phyloP scores from a whole-genome alignment of 2,888 invertebrate genomes.

The Phorcus lineatus region DNA sequence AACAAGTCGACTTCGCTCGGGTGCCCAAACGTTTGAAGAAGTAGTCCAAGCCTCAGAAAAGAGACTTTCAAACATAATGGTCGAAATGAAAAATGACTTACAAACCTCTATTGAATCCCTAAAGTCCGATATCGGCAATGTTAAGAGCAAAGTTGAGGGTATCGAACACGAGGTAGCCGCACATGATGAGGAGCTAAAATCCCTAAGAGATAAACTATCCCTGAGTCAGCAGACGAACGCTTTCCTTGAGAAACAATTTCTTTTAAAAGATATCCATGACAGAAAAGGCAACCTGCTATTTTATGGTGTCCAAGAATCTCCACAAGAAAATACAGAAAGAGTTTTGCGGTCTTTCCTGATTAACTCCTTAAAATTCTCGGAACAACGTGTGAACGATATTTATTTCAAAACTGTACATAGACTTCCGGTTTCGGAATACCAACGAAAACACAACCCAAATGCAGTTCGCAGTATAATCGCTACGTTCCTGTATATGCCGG shows the following conservation, averaged over 20 bases:
- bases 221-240: neutral
- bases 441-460: neutral
- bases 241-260: neutral
- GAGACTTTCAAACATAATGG: too few relatives aligned
- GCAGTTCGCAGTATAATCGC: neutral
- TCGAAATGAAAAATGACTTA: too few relatives aligned
- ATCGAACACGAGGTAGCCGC: too few relatives aligned
- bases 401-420: neutral
- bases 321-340: neutral
- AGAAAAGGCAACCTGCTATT: neutral
- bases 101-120: too few relatives aligned
- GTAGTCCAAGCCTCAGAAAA: too few relatives aligned
- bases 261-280: neutral
- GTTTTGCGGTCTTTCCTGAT: neutral
- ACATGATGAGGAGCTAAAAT: too few relatives aligned
- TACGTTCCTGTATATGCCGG: neutral
- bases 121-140: too few relatives aligned
- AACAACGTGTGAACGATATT: neutral
- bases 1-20: too few relatives aligned
- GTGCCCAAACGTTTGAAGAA: too few relatives aligned
- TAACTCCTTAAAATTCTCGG: neutral
- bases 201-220: too few relatives aligned
- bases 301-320: neutral
- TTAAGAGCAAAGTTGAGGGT: too few relatives aligned
- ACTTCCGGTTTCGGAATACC: neutral